Evolutionary conservation across 2,113 vertebrate genomes (phyloP), one percentile per base, ranked within the genome.

Genomic region (Oreochromis spilurus): DNA sequence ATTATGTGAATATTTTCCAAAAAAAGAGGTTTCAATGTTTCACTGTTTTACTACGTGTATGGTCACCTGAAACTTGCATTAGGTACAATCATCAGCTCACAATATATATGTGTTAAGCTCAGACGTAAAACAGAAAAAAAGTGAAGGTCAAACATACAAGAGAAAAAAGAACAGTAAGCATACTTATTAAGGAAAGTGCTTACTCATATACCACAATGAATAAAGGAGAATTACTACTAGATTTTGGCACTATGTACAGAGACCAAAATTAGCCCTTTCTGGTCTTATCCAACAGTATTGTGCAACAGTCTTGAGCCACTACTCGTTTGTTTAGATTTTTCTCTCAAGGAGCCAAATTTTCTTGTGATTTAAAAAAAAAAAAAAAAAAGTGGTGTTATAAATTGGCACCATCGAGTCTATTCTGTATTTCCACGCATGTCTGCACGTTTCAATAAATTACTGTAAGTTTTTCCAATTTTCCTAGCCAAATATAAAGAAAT

Each of bases 391-490:
- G 36, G 11, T 67, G 36, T 24, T 38, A 38, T 6, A 65, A 65
- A 38, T 36, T 65, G 19, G 19, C 19, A 65, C 6, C 60, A 65
- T 65, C 38, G 19, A 65, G 60, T 65, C 34, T 13, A 21, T 65
- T 40, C 62, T 67, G 36, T 21, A 67, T 67, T 67, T 21, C 62
- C 19, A n/a, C 19, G 38, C 40, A 67, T 21, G 36, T 21, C 19
- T 67, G 11, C 4, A 1, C 5, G 62, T 67, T 67, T 67, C 0
- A 4, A 38, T 40, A 67, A 40, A 40, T 40, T 3, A 40, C 36
- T 13, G 4, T 38, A 67, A 0, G 19, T 40, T 40, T 38, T 4
- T 40, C 36, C 7, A 0, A 9, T 21, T 65, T 62, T 65, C 60
- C 60, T 0, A 70, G 5, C 65, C 2, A 70, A 45, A 72, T 43